Percentiles rank a stretch among this genome's conserved stretches.
These are phyloP conservation scores for Phyllotreta striolata DNA, from an alignment of 2,888 invertebrate species.

Conservation along the genomic window DNA sequence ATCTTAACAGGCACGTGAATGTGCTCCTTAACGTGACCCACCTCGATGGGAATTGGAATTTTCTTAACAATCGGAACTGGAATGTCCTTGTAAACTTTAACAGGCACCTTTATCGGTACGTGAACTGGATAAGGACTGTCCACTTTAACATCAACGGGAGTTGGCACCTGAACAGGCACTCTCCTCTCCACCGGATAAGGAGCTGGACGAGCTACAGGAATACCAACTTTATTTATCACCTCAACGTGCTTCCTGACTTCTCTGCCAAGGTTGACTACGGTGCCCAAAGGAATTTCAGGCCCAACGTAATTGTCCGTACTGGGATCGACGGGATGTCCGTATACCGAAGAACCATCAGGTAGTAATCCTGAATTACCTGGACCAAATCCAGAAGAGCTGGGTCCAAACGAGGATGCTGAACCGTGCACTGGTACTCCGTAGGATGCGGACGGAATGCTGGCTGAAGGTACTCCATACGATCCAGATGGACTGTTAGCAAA, in stretches of 20 bases:
- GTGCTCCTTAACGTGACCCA: slow-evolving; percentile 54
- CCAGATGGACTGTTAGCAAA: background rate
- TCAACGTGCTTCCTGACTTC: slow-evolving; percentile 54
- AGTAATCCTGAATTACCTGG: background rate
- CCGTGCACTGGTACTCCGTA: background rate
- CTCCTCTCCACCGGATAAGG: slow-evolving; percentile 58
- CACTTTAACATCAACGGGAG: slow-evolving; percentile 56
- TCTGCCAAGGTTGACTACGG: slow-evolving; percentile 43
- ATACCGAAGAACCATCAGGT: slow-evolving; percentile 2
- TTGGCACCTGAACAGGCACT: slow-evolving; percentile 55
- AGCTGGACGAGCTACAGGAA: slow-evolving; percentile 64
- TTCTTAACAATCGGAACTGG: slow-evolving; percentile 43
- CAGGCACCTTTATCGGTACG: slow-evolving; percentile 62
- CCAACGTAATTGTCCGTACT: slow-evolving; percentile 8
- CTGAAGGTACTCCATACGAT: slow-evolving; percentile 1
- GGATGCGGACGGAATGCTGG: background rate
- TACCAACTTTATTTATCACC: slow-evolving; percentile 60
- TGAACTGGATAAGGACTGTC: slow-evolving; percentile 60
- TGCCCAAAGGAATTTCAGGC: slow-evolving; percentile 33
- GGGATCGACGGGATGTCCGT: slow-evolving; percentile 11
- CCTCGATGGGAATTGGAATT: slow-evolving; percentile 42
- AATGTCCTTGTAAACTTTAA: slow-evolving; percentile 62
- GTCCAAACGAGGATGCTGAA: slow-evolving; percentile 1
- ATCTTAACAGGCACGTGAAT: slow-evolving; percentile 56
- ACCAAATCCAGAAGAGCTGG: background rate